Base-by-base conservation (phyloP, 2,113 vertebrate genomes). In the Podarcis muralis region DNA sequence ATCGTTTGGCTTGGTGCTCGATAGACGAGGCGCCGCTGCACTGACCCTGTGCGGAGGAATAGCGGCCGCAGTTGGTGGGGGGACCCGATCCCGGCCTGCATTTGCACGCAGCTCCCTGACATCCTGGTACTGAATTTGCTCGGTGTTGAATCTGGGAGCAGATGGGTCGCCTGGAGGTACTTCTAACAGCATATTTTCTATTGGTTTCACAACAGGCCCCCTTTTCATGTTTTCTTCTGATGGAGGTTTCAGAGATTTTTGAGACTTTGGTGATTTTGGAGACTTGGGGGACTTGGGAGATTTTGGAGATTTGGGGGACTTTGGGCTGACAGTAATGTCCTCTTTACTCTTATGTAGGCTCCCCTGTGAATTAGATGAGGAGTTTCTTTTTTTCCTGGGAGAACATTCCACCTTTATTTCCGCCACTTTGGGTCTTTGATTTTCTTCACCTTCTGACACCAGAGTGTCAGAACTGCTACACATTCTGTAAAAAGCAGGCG, bases 391-490 rank as follows among this genome's bases (percentile, higher is more conserved):
- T 83, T 94, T 96, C 89, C 94, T 95, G 48, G 97, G 97, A 88
- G 96, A 97, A 35, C 93, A 91, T 86, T 98, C 97, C 37, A 87
- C 84, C 89, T 96, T 97, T 5, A 93, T 93, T 80, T 97, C 97
- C 53, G 97, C 97, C 86, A 95, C 90, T 82, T 93, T 97, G 4
- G 95, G 96, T 13, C 96, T 96, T 83, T 94, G 94, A 71, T 96
- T 96, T 6, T 97, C 97, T 83, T 96, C 96, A 4, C 96, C 96
- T 78, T 98, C 98, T 30, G 97, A 97, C 91, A 96, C 95, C 91
- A 99, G 82, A 0, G 98, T 99, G 91, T 98, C 98, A 68, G 98
- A 97, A 92, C 98, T 99, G 84, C 96, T 96, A 32, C 93, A 95
- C 91, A 97, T 97, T 84, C 94, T 97, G 32, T 97, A 95, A 92